Percentiles rank a stretch among this genome's conserved stretches.
These are phyloP conservation scores for Gastrophysa polygoni DNA, from an alignment of 2,888 invertebrate species.

Conservation along the genomic window DNA sequence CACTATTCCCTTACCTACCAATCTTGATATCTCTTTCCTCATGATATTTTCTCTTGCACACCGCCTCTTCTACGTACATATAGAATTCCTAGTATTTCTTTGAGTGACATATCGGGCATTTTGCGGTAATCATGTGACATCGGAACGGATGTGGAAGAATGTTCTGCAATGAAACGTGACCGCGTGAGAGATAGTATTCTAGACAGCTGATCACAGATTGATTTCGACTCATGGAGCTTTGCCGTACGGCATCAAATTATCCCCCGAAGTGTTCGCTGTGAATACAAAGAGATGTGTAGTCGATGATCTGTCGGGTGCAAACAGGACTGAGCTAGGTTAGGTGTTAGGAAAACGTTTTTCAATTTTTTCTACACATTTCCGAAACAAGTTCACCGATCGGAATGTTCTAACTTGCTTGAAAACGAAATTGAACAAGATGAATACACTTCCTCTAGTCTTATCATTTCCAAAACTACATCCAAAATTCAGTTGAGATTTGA, in stretches of 20 bases:
- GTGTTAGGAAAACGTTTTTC: too few species aligned
- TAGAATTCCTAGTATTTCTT: background rate
- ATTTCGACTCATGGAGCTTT: constrained; percentile 15
- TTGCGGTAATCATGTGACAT: constrained; percentile 16
- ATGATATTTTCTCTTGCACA: too few species aligned
- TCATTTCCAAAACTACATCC: too few species aligned
- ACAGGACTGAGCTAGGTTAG: background rate
- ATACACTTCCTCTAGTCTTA: too few species aligned
- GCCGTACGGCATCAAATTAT: background rate
- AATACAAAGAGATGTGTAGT: background rate
- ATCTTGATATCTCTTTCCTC: too few species aligned
- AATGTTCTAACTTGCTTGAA: too few species aligned
- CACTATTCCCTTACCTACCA: too few species aligned
- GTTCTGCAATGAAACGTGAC: constrained; percentile 27
- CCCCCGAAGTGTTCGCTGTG: background rate
- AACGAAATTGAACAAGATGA: too few species aligned
- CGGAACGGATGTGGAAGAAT: constrained; percentile 26
- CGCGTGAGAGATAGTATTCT: constrained; percentile 23
- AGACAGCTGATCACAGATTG: constrained; percentile 23
- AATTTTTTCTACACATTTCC: too few species aligned
- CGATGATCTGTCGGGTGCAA: background rate
- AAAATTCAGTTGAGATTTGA: too few species aligned
- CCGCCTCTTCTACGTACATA: too few species aligned
- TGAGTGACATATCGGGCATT: constrained; percentile 17
- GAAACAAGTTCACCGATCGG: too few species aligned